Base-by-base conservation (phyloP, 2,113 vertebrate species). In the Morone saxatilis region DNA sequence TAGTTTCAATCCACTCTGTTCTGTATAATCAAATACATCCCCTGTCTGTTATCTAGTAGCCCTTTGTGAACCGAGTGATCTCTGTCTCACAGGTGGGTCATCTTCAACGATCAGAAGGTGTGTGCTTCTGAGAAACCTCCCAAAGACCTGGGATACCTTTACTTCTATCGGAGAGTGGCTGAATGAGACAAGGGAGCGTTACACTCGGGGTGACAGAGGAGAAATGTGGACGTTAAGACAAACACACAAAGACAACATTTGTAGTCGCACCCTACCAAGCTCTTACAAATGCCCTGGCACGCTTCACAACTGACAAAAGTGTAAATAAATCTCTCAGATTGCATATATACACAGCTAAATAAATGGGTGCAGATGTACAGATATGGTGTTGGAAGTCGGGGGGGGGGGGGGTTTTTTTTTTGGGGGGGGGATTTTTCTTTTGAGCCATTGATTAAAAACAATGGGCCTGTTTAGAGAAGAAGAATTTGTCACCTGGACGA, bases 61-160 rank as follows among this genome's bases (percentile, higher is more conserved):
- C 16, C 7, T 62, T 25, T 69, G 13, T 73, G 17, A 67, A 31
- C 19, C 71, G 3, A 41, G 13, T 3, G 7, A 62, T 66, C 9
- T 85, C 2, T 75, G 48, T 74, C 63, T 59, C n/a, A 14, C 78
- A 99, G 98, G 86, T 99, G 98, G 98, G 97, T 99, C 86, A 99
- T 99, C 93, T 99, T 98, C 95, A 99, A 99, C 0, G 98, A 99
- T 94, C 98, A 99, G 96, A 99, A 99, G 95, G 98, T 99, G 75
- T 99, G 98, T 84, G 98, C 98, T 93, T 99, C 98, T 38, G 98
- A 99, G 94, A 99, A 99, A 94, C 98, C 98, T 1, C 98, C 98
- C 83, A 99, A 99, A 94, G 98, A 99, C 94, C 95, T 99, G 94
- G 98, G 98, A 80, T 99, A 99, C 94, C 98, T 99, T 93, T 99